Evolutionary conservation across 2,113 vertebrate species (phyloP).

Genomic region (Pandion haliaetus): DNA sequence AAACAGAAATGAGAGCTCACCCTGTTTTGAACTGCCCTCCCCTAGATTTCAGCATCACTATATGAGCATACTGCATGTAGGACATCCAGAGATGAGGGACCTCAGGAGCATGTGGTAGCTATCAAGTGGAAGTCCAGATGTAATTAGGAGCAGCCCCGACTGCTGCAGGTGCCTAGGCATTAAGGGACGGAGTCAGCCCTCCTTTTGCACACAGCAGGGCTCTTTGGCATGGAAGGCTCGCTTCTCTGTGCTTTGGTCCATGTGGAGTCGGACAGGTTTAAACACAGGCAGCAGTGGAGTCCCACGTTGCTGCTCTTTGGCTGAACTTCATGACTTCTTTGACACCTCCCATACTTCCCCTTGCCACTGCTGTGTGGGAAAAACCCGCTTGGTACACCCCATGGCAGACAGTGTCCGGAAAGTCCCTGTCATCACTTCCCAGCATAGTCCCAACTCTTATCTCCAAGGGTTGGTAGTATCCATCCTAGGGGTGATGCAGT

Average conservation of each 20-base stretch:
- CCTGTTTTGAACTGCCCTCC: background rate
- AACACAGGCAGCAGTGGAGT: background rate
- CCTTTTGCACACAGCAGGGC: background rate
- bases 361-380: background rate
- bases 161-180: background rate
- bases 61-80: background rate
- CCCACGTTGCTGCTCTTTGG: background rate
- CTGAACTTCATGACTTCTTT: background rate
- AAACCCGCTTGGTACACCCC: background rate
- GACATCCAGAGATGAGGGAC: background rate
- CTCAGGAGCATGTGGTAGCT: background rate
- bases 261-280: background rate
- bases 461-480: background rate
- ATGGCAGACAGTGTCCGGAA: background rate
- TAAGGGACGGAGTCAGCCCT: background rate
- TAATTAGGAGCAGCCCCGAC: background rate
- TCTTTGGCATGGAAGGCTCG: no score
- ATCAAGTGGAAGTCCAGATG: background rate
- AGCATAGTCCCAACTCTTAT: background rate
- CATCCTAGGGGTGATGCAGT: no score
- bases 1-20: background rate
- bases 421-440: background rate
- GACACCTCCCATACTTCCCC: background rate
- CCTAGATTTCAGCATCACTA: background rate
- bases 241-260: background rate